Conservation (phyloP, 2,797 vertebrate genomes). For the Rallus crepitans region DNA sequence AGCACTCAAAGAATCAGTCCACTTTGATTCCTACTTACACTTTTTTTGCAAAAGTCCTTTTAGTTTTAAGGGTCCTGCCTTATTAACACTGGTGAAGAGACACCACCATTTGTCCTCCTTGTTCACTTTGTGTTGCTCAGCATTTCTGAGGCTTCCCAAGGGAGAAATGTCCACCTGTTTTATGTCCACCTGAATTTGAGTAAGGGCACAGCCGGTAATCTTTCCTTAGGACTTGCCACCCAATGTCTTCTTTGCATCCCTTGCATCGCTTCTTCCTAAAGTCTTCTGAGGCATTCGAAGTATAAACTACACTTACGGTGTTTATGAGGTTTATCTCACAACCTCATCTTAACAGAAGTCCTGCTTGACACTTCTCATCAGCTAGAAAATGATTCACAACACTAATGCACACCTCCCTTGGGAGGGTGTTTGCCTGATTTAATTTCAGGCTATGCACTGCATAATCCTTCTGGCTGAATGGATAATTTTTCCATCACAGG, state of each 20-base stretch:
- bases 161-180: neutral
- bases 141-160: neutral
- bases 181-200: neutral
- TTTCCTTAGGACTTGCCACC: neutral
- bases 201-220: neutral
- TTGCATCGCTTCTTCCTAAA: neutral
- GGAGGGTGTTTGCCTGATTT: neutral
- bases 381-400: neutral
- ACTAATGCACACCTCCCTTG: neutral
- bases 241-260: neutral
- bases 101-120: neutral
- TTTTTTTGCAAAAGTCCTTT: neutral
- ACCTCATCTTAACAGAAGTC: neutral
- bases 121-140: neutral
- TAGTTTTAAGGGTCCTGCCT: neutral
- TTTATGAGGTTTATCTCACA: neutral
- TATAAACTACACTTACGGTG: no score
- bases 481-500: neutral
- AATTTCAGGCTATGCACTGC: neutral
- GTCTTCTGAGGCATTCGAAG: neutral
- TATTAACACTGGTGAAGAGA: neutral
- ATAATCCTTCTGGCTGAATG: neutral
- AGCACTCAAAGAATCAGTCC: neutral
- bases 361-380: neutral
- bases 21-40: neutral